Evolutionary conservation across 2,888 invertebrate species (phyloP).

Genomic region (Leptopterna dolabrata): DNA sequence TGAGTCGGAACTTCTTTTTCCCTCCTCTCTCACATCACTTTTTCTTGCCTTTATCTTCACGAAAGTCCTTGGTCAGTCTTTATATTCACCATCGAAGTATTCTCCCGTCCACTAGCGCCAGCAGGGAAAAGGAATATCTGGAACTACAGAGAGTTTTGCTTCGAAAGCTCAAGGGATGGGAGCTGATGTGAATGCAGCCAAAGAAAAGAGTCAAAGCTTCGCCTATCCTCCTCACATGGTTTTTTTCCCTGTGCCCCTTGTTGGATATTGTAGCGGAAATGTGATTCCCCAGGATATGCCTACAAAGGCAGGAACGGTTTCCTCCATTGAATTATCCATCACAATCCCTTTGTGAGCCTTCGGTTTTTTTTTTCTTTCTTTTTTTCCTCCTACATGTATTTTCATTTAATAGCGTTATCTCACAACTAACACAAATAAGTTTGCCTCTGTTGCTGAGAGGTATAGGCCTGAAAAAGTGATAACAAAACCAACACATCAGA

Average conservation of each 20-base stretch:
- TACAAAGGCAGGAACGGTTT: constrained; percentile 5
- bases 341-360: not conserved
- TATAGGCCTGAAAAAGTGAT: too few species aligned
- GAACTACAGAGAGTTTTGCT: not conserved
- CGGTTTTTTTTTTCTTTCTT: not conserved
- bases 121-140: not conserved
- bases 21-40: not conserved
- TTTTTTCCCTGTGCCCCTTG: not conserved
- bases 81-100: not conserved
- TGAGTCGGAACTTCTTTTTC: not conserved
- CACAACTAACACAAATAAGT: not conserved
- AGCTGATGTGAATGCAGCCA: constrained; percentile 1
- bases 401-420: not conserved
- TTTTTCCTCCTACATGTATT: not conserved
- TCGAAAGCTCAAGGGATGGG: not conserved
- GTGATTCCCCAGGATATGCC: constrained; percentile 7
- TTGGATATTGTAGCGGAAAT: constrained; percentile 11
- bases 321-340: not conserved
- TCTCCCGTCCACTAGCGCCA: not conserved
- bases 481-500: too few species aligned
- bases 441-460: not conserved
- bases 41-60: not conserved
- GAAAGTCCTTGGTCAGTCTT: not conserved
- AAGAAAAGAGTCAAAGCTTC: constrained; percentile 1
- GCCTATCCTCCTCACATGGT: not conserved